Evolutionary conservation across 2,113 vertebrate species (phyloP), one percentile per base, ranked within the genome.

Genomic region (Gymnobelideus leadbeateri): DNA sequence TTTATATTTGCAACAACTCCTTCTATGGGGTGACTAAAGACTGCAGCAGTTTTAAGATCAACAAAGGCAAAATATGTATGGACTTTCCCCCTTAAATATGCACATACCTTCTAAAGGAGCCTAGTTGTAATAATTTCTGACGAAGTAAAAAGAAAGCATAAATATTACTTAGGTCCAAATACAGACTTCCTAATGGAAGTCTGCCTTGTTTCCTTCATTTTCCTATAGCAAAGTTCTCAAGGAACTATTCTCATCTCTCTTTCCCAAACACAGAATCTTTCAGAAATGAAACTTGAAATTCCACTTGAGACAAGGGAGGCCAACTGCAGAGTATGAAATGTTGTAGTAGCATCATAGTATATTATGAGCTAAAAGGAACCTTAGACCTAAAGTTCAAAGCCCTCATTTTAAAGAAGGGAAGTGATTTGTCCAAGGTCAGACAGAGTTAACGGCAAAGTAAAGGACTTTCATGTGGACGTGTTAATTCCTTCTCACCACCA

Each of bases 231-330:
- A 94, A 94, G 97, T 93, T 96, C 94, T 96, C 95, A 93, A 94
- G 90, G 96, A 96, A 92, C 37, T 0, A 31, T 93, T 96, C 95
- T 57, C 43, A 46, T 96, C 93, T 50, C 95, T 96, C 91, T 54
- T 96, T 84, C 94, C 92, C 7, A 94, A 95, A 95, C 51, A 89
- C 52, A 46, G 37, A 37, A 46, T 93, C 92, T 93, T 92, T 50
- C 91, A 94, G 51, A 97, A 97, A 8, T 96, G 49, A 37, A 95
- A 90, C 92, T 91, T 91, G 94, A 96, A 96, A 96, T 91, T 97
- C 43, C 77, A 96, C 50, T 96, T 47, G 89, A 97, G 84, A 93
- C 93, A 96, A 94, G 31, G 55, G 55, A 96, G 90, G n/a, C 89
- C 57, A 95, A 93, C 54, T 43, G 68, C 91, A 96, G 57, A 95